These are phyloP conservation scores for Clinocottus analis DNA, from an alignment of 2,113 vertebrate genomes.

Conservation along the genomic window DNA sequence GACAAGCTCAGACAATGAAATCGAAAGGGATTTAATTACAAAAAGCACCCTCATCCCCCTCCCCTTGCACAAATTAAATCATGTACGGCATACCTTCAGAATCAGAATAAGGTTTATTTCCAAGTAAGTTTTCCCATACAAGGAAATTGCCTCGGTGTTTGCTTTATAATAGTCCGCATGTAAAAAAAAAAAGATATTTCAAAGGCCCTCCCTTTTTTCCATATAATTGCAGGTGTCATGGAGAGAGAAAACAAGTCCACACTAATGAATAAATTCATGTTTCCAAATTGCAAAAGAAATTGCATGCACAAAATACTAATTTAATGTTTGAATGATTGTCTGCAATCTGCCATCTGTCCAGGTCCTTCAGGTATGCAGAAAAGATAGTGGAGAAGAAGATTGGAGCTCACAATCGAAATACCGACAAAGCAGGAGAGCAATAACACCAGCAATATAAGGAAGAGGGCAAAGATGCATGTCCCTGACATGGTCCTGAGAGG, in stretches of 20 bases:
- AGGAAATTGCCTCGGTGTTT: background rate
- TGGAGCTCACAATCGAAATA: background rate
- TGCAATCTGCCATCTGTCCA: too few species aligned
- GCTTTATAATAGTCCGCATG: too few species aligned
- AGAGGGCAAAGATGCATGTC: background rate
- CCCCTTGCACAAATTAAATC: background rate
- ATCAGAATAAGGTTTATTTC: background rate
- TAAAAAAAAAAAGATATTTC: too few species aligned
- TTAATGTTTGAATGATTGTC: too few species aligned
- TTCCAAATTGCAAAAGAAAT: too few species aligned
- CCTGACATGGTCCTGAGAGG: background rate
- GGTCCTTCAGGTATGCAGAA: too few species aligned
- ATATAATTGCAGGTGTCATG: too few species aligned
- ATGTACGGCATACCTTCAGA: background rate
- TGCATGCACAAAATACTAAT: too few species aligned
- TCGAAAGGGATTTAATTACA: background rate
- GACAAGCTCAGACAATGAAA: constrained; percentile 9
- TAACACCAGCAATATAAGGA: background rate
- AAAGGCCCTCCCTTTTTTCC: too few species aligned
- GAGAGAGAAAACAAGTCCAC: too few species aligned
- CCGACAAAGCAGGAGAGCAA: background rate
- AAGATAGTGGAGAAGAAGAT: background rate
- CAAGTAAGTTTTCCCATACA: background rate
- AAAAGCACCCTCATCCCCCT: background rate
- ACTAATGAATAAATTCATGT: too few species aligned